Conservation (phyloP, 2,888 invertebrate genomes). For the Lysandra coridon region DNA sequence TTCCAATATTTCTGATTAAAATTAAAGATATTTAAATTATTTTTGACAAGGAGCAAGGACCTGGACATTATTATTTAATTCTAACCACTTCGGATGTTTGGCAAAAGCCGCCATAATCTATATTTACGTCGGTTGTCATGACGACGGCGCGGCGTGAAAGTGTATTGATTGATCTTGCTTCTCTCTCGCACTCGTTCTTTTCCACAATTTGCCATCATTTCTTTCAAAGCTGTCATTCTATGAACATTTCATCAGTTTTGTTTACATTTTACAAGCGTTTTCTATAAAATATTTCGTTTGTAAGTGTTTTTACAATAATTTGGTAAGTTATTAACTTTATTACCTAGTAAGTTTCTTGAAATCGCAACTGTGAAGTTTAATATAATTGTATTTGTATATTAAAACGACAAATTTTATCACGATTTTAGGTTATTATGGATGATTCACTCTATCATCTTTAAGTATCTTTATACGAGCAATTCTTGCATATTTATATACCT, state of each 20-base stretch:
- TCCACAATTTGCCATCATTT: neutral
- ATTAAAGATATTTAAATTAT: too few relatives aligned
- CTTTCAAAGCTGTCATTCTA: slow-evolving; percentile 16
- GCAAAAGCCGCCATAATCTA: neutral
- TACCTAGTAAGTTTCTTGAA: neutral
- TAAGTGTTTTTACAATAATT: slow-evolving; percentile 9
- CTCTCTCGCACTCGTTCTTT: slow-evolving; percentile 34
- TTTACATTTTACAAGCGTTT: slow-evolving; percentile 16
- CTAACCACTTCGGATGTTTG: too few relatives aligned
- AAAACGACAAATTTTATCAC: neutral
- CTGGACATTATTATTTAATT: too few relatives aligned
- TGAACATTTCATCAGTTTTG: neutral
- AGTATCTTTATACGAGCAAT: too few relatives aligned
- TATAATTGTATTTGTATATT: neutral
- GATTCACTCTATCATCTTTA: too few relatives aligned
- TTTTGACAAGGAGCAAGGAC: too few relatives aligned
- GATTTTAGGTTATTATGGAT: neutral
- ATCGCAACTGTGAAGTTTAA: neutral
- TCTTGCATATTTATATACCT: too few relatives aligned
- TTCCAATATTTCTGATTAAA: too few relatives aligned
- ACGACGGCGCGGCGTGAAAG: slow-evolving; percentile 38
- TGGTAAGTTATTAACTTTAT: neutral
- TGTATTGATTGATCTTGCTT: slow-evolving; percentile 40
- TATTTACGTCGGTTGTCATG: slow-evolving; percentile 18
- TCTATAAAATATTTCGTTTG: neutral